Base-by-base conservation (phyloP, 2,888 invertebrate species). In the Cosmia pyralina region DNA sequence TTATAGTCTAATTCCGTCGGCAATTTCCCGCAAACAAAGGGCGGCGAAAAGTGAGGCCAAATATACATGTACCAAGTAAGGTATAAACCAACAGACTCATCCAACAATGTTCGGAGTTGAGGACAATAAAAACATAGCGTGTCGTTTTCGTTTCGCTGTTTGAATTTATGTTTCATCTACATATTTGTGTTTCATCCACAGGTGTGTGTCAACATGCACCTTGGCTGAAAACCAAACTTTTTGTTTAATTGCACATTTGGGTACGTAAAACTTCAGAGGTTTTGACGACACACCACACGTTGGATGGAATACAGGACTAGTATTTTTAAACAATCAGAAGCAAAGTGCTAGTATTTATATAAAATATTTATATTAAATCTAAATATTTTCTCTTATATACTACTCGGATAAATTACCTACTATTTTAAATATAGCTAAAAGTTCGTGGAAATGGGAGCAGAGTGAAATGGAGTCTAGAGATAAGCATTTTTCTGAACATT, bases 31-130 rank as follows among this genome's bases (percentile, higher is more conserved):
- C 46, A 63, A 77, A 85, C 78, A 83, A 83, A 77, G 72, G 77
- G 72, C 50, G 58, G 67, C 4, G 66, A 19, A 46, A 57, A 58
- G 53, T 68, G 64, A 41, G n/a, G 44, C 63, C 60, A 46, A 19
- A 55, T 69, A 65, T 70, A 72, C 67, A 73, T 81, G 75, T 83
- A 81, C 72, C 77, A 79, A 82, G 82, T 82, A 80, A 68, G 57
- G 64, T 76, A 75, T 79, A 46, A 46, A 86, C 76, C 76, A 75
- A 82, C 78, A 77, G 73, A 70, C 75, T 82, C n/a, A n/a, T 74
- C 57, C 75, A 73, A 67, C 69, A 71, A 71, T 77, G 41, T 77
- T 59, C 41, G 19, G 63, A 80, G 66, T 77, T 62, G 38, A 38
- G 62, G 55, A 53, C 57, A 79, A 75, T 76, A 80, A 79, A 80